Percentiles rank a stretch among this genome's conserved stretches.
Conservation (phyloP, 2,888 invertebrate genomes). For the Xestoiulus laeticollis region DNA sequence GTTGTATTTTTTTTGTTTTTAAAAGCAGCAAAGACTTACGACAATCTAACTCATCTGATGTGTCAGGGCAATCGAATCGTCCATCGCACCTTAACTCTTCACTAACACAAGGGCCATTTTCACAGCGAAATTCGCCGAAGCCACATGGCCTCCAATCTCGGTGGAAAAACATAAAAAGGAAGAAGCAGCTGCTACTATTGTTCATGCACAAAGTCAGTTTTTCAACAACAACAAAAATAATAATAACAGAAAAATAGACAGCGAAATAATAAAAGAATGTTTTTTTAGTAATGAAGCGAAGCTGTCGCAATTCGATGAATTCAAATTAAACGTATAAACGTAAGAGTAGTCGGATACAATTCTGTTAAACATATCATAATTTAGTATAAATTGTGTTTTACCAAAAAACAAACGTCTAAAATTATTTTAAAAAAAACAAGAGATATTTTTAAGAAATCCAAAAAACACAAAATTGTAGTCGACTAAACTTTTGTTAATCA, state of each 20-base stretch:
- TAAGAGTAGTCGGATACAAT: no score
- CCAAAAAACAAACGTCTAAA: no score
- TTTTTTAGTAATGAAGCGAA: not conserved
- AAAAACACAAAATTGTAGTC: no score
- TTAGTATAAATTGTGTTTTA: no score
- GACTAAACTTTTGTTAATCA: no score
- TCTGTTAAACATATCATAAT: no score
- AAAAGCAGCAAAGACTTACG: slow-evolving; percentile 57
- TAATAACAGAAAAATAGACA: not conserved
- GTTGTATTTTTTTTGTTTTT: not conserved
- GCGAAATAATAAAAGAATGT: not conserved
- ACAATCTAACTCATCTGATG: slow-evolving; percentile 57
- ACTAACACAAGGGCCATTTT: slow-evolving; percentile 56
- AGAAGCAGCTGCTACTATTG: slow-evolving; percentile 48
- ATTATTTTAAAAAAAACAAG: no score
- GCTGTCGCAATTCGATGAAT: not conserved
- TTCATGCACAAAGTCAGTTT: slow-evolving; percentile 5
- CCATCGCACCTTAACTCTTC: slow-evolving; percentile 60
- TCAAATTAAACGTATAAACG: not conserved
- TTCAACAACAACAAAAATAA: slow-evolving; percentile 16
- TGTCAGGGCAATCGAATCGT: slow-evolving; percentile 62
- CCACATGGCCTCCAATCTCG: slow-evolving; percentile 56
- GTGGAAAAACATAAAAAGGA: slow-evolving; percentile 52
- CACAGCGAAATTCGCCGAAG: slow-evolving; percentile 56
- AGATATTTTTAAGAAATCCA: no score